phyloP scores from a whole-genome alignment of 2,888 invertebrate genomes.

The Caenorhabditis virilis region DNA sequence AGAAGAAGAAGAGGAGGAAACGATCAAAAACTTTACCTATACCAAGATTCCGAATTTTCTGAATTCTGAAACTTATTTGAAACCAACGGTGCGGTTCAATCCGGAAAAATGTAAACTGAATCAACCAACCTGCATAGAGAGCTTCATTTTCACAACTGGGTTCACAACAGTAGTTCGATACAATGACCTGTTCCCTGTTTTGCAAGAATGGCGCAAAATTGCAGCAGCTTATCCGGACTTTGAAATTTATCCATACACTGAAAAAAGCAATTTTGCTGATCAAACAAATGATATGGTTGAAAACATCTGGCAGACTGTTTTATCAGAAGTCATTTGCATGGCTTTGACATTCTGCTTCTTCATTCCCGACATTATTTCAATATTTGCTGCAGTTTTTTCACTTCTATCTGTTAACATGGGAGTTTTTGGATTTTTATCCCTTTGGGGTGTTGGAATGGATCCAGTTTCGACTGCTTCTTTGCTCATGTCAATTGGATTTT shows the following conservation, averaged over 20 bases:
- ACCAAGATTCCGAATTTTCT: slow-evolving; percentile 37
- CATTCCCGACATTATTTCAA: slow-evolving; percentile 52
- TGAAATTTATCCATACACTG: slow-evolving; percentile 49
- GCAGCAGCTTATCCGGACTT: slow-evolving; percentile 34
- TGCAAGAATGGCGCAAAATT: slow-evolving; percentile 52
- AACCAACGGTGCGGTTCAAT: slow-evolving; percentile 33
- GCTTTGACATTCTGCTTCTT: slow-evolving; percentile 49
- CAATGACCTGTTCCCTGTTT: slow-evolving; percentile 54
- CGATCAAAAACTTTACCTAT: slow-evolving; percentile 32
- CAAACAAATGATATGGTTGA: slow-evolving; percentile 49
- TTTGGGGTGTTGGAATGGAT: slow-evolving; percentile 56
- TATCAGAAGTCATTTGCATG: slow-evolving; percentile 57
- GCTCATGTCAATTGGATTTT: slow-evolving; percentile 59
- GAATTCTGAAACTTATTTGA: slow-evolving; percentile 26
- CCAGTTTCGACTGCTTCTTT: slow-evolving; percentile 54
- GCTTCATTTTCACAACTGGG: slow-evolving; percentile 58
- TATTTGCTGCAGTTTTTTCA: slow-evolving; percentile 49
- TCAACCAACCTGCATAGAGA: slow-evolving; percentile 41
- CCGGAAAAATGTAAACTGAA: slow-evolving; percentile 40
- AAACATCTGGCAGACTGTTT: slow-evolving; percentile 54
- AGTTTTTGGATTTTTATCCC: slow-evolving; percentile 54
- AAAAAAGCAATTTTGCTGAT: slow-evolving; percentile 54
- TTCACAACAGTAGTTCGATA: slow-evolving; percentile 52
- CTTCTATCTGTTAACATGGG: slow-evolving; percentile 56
- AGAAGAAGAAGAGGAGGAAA: slow-evolving; percentile 28